Conservation (phyloP, 2,797 vertebrate species). For the Sphenodon punctatus region DNA sequence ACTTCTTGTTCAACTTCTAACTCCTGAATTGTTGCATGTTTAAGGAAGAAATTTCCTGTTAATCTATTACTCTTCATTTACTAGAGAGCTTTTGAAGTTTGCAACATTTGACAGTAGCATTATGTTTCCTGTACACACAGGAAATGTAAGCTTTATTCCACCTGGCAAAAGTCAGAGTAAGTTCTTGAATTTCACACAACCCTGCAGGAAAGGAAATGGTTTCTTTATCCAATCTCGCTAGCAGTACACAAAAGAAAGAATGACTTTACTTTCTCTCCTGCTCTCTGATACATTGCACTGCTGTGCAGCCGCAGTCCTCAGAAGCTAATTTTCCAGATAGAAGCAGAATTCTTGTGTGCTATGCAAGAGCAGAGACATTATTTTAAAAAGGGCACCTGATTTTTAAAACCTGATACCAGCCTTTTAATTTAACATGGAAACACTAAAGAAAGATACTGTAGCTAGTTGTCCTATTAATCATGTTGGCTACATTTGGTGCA, state of each 20-base stretch:
- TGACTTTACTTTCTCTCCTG: background rate
- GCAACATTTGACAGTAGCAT: background rate
- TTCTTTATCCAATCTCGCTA: background rate
- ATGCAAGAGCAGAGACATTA: background rate
- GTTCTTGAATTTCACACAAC: background rate
- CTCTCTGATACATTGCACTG: background rate
- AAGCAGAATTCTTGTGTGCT: background rate
- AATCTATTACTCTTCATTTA: background rate
- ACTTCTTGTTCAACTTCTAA: slow-evolving; percentile 7
- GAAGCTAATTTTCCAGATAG: background rate
- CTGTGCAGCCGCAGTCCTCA: background rate
- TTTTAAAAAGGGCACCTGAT: background rate
- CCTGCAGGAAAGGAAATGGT: background rate
- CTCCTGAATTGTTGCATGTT: background rate
- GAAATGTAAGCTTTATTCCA: background rate
- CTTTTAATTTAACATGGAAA: background rate
- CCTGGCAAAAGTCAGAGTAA: background rate
- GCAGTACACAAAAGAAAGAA: background rate
- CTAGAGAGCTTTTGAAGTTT: background rate
- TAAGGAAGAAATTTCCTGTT: background rate
- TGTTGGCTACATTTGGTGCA: slow-evolving; percentile 14
- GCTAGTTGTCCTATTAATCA: background rate
- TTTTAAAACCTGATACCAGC: fast-evolving
- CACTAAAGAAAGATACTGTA: background rate
- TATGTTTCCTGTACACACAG: background rate